These are phyloP conservation scores for Mimumesa dahlbomi DNA, from an alignment of 2,888 invertebrate genomes.

Conservation along the genomic window DNA sequence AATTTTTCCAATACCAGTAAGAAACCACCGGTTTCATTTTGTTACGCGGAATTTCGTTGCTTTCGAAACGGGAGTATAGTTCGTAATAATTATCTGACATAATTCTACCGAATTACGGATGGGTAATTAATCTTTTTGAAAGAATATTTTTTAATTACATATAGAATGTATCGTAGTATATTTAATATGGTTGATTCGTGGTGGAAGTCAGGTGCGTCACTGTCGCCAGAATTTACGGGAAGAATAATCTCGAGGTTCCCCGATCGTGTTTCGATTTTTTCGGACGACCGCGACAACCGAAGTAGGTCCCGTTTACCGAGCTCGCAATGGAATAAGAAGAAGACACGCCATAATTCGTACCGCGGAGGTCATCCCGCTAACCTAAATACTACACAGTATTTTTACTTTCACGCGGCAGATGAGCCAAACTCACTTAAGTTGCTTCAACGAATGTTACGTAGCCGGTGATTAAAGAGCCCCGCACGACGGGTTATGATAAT, in stretches of 20 bases:
- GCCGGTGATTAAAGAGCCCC: conserved; percentile 56
- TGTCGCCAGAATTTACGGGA: conserved; percentile 5
- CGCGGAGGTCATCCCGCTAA: conserved; percentile 49
- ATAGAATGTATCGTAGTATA: too few species aligned
- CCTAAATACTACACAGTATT: conserved; percentile 59
- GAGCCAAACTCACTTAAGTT: conserved; percentile 53
- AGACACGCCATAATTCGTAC: conserved; percentile 47
- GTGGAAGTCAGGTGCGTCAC: too few species aligned
- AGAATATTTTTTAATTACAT: too few species aligned
- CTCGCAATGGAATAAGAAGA: conserved; percentile 17
- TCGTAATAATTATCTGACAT: too few species aligned
- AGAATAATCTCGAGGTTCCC: not conserved
- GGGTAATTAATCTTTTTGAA: too few species aligned
- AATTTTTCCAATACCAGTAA: too few species aligned
- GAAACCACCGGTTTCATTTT: too few species aligned
- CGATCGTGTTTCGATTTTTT: conserved; percentile 9
- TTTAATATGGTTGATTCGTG: too few species aligned
- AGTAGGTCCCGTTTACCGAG: conserved; percentile 16
- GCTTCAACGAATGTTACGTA: conserved; percentile 59
- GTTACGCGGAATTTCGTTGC: too few species aligned
- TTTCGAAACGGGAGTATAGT: too few species aligned
- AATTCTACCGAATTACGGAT: too few species aligned
- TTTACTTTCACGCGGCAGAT: conserved; percentile 66
- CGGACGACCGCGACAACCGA: not conserved
- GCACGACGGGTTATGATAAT: conserved; percentile 55